Conservation (phyloP, 2,888 invertebrate genomes). For the Drosophila mimica region DNA sequence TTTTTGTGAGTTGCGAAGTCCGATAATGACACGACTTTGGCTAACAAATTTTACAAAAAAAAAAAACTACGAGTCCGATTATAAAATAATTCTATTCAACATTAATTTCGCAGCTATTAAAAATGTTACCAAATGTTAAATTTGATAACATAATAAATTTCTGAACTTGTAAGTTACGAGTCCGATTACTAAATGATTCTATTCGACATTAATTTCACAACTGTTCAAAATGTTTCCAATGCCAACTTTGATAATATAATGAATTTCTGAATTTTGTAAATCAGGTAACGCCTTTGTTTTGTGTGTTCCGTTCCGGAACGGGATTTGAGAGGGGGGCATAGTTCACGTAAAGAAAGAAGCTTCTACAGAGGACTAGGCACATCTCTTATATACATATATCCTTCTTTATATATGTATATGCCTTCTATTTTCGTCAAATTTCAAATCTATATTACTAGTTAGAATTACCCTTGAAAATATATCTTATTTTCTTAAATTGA, state of each 20-base stretch:
- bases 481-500: too few relatives aligned
- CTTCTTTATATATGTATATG: constrained; percentile 82
- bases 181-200: neutral
- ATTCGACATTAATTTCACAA: neutral
- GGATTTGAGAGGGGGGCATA: constrained; percentile 50
- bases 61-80: too few relatives aligned
- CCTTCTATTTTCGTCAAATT: constrained; percentile 91
- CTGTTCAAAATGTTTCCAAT: neutral
- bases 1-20: constrained; percentile 69
- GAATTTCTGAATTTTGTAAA: neutral
- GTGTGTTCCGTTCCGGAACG: constrained; percentile 36
- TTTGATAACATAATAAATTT: neutral
- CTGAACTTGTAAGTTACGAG: neutral
- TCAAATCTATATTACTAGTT: too few relatives aligned
- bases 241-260: neutral
- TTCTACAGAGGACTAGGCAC: constrained; percentile 56
- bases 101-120: too few relatives aligned
- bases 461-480: too few relatives aligned
- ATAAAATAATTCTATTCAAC: too few relatives aligned
- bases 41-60: neutral
- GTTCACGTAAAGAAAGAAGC: constrained; percentile 42
- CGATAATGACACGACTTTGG: constrained; percentile 70
- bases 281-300: constrained; percentile 24
- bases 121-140: too few relatives aligned
- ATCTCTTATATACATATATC: constrained; percentile 9